Evolutionary conservation across 2,888 invertebrate genomes (phyloP), one percentile per base, ranked within the genome.

Genomic region (Drosophila villosipedis): DNA sequence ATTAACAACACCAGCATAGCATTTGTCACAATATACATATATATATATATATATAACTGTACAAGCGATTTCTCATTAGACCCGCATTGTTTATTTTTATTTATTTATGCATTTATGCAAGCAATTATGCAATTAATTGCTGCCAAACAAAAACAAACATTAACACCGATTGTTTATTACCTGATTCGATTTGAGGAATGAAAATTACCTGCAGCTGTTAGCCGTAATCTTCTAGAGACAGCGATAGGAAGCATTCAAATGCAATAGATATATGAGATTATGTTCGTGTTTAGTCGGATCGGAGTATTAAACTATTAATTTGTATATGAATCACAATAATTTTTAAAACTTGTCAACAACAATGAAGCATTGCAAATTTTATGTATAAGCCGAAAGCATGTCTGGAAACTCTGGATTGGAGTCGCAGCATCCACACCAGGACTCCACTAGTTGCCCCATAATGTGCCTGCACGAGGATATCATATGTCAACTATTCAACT

Each of bases 41-140:
- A 66, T 22, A 43, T 22, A 9, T 4, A 22, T 31, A 43, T 43
- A 4, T 22, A 33, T 49, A 75, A 49, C 52, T 70, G 37, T 65
- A 65, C 33, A n/a, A 19, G 22, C 52, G 53, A 72, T 41, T 55
- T 60, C 37, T 47, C 60, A 50, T 55, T 70, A 39, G 41, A 41
- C 3, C 35, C 60, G 55, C 62, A 61, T 59, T 54, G 68, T 47
- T 62, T 37, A 59, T 75, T 76, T 73, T 68, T 35, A n/a, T 30
- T 61, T 39, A 61, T 84, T 88, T 80, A 90, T 91, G 70, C 70
- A 86, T 81, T 90, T 89, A 86, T 91, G 68, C 84, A 70, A 50
- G 61, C 80, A 84, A 88, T 90, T 87, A 90, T 91, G 80, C 82
- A 82, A 74, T 84, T 86, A 91, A 91, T 91, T 91, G 84, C 55